These are phyloP conservation scores for Eupeodes luniger DNA, from an alignment of 2,888 invertebrate species.

Conservation along the genomic window DNA sequence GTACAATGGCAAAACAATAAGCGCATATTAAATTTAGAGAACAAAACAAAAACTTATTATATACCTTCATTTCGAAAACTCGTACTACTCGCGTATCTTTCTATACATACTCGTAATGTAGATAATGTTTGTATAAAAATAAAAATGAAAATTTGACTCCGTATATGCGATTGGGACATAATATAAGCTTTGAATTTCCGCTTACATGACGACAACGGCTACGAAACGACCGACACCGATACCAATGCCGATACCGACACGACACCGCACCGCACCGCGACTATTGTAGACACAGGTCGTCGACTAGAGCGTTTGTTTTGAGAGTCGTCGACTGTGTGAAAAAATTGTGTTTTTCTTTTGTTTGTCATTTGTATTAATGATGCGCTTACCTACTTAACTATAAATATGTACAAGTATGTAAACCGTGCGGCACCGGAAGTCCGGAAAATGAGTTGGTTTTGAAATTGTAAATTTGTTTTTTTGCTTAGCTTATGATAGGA, in stretches of 20 bases:
- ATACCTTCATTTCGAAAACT: no score
- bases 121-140: not conserved
- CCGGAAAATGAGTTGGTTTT: slow-evolving; percentile 53
- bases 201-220: slow-evolving; percentile 21
- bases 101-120: no score
- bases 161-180: slow-evolving; percentile 44
- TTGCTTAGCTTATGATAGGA: not conserved
- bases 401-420: no score
- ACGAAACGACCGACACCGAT: no score
- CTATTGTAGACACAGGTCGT: not conserved
- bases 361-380: slow-evolving; percentile 11
- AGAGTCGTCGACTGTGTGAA: not conserved
- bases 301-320: not conserved
- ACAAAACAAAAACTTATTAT: not conserved
- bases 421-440: slow-evolving; percentile 37
- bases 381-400: not conserved
- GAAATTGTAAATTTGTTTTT: slow-evolving; percentile 19
- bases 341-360: not conserved
- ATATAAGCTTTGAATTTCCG: slow-evolving; percentile 53
- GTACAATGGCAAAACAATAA: slow-evolving; percentile 71
- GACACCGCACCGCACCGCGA: no score
- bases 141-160: slow-evolving; percentile 47
- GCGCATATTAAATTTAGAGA: slow-evolving; percentile 60
- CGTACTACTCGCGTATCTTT: no score
- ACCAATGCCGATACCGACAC: no score